Conservation (phyloP, 1,140 invertebrate genomes). For the Rhizoglyphus robini region DNA sequence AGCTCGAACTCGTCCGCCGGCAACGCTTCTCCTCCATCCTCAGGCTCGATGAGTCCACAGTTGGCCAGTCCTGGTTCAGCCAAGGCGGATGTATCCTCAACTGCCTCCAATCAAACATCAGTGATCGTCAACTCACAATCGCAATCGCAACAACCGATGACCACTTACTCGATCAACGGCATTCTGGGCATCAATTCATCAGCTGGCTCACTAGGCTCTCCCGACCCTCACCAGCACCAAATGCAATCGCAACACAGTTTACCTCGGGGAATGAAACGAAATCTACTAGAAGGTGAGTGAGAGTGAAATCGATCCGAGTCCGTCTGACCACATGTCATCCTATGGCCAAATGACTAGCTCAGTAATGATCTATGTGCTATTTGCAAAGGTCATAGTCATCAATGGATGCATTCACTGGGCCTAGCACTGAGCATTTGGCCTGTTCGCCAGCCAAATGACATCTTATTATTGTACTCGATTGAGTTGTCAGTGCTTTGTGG, state of each 20-base stretch:
- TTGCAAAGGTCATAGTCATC: no score
- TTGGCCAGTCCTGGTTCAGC: slow-evolving; percentile 16
- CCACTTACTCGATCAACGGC: slow-evolving; percentile 77
- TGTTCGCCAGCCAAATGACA: neutral
- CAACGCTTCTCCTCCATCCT: slow-evolving; percentile 33
- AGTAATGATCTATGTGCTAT: no score
- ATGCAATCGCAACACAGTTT: neutral
- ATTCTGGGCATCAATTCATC: slow-evolving; percentile 57
- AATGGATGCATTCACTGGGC: no score
- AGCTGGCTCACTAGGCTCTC: neutral
- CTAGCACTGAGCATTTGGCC: no score
- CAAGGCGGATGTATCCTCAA: neutral
- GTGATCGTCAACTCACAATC: slow-evolving; percentile 13
- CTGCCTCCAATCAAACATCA: slow-evolving; percentile 29
- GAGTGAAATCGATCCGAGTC: slow-evolving; percentile 1
- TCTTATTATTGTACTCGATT: slow-evolving; percentile 12
- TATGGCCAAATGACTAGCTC: no score
- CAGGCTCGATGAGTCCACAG: slow-evolving; percentile 5
- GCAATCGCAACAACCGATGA: slow-evolving; percentile 19
- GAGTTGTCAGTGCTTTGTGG: neutral
- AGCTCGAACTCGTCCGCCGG: slow-evolving; percentile 34
- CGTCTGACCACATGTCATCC: neutral
- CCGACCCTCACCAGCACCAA: neutral
- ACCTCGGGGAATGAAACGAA: slow-evolving; percentile 9
- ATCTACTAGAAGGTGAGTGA: neutral